Conservation (phyloP, 2,888 invertebrate genomes). For the Capitulum mitella region DNA sequence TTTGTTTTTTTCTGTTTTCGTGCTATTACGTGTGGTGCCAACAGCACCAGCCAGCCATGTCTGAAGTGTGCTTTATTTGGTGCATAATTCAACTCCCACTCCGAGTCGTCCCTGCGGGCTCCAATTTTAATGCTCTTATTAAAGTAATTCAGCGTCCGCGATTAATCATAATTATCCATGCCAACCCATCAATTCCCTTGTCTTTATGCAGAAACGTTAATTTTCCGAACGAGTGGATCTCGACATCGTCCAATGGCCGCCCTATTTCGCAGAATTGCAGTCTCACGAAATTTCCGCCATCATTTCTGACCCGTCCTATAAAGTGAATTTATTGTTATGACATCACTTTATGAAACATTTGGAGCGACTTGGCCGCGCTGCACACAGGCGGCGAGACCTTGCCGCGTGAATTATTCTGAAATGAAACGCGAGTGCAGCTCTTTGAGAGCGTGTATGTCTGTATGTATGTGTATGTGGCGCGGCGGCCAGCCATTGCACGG, state of each 20-base stretch:
- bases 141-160: neutral
- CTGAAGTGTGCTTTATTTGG: neutral
- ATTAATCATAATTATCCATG: neutral
- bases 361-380: neutral
- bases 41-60: neutral
- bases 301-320: conserved; percentile 20
- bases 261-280: conserved; percentile 1
- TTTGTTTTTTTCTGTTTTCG: too few relatives aligned
- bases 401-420: conserved; percentile 15
- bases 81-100: neutral
- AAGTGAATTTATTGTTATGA: conserved; percentile 21
- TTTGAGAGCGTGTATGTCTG: too few relatives aligned
- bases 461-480: too few relatives aligned
- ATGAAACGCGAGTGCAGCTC: neutral
- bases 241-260: neutral
- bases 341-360: conserved; percentile 22
- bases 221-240: conserved; percentile 14
- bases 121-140: neutral
- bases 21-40: too few relatives aligned
- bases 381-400: neutral
- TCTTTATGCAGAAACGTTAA: conserved; percentile 22
- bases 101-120: neutral
- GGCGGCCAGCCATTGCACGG: too few relatives aligned
- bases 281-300: conserved; percentile 19
- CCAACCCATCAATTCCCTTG: neutral